Conservation (phyloP, 2,113 vertebrate genomes). For the Rostratula benghalensis region DNA sequence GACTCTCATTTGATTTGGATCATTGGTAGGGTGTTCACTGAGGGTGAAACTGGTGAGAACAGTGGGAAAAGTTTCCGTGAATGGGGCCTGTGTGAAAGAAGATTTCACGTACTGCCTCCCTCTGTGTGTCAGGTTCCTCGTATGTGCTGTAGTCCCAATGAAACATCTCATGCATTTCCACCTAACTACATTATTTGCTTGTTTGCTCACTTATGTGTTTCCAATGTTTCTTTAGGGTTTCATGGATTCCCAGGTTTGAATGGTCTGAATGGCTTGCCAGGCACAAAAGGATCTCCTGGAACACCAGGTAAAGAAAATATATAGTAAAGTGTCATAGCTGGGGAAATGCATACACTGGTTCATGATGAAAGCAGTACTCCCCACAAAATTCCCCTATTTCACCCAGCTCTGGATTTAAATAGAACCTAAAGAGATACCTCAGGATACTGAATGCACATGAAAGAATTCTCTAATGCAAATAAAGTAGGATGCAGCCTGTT, state of each 20-base stretch:
- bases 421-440: not conserved
- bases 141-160: not conserved
- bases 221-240: slow-evolving; percentile 77
- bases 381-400: not conserved
- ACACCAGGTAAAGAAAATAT: slow-evolving; percentile 79
- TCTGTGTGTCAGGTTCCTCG: not conserved
- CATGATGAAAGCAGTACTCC: not conserved
- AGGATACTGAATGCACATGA: not conserved
- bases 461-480: not conserved
- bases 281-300: slow-evolving; percentile 87
- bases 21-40: not conserved
- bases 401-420: not conserved
- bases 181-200: not conserved
- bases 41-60: not conserved
- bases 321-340: not conserved
- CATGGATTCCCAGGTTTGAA: slow-evolving; percentile 84
- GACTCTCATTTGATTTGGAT: not conserved
- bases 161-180: not conserved
- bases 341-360: not conserved
- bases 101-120: not conserved
- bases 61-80: not conserved
- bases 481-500: not conserved
- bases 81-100: not conserved
- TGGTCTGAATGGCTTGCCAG: slow-evolving; percentile 91
- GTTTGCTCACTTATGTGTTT: not conserved